Base-by-base conservation (phyloP, 2,113 vertebrate genomes). In the Myiozetetes cayanensis region DNA sequence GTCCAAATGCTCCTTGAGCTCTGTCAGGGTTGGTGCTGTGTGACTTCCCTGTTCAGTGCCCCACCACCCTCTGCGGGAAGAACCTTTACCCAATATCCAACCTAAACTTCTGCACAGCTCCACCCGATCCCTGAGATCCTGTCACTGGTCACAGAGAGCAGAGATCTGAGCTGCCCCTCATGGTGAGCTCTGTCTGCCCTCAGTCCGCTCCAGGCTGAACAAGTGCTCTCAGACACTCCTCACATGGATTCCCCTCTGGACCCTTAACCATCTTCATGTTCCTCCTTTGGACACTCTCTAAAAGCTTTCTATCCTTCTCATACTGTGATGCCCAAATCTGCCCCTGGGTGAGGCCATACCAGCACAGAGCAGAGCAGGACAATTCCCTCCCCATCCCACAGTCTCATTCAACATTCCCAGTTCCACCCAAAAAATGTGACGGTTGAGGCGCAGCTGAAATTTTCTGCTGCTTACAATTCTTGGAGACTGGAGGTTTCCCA, bases 11-110 rank as follows among this genome's bases (percentile, higher is more conserved):
- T 5, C 35, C 12, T 1, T 3, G 55, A 0, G 2, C 0, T 17
- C 28, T 0, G 1, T 0, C 4, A 0, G 0, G 0, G 3, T 3
- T 0, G 0, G 0, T 2, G 19, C 10, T 2, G 2, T 2, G 2
- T 1, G 10, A 13, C 5, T 4, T 1, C 11, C 46, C 55, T 4
- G 1, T 6, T 1, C 41, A 13, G 2, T 18, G 21, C 21, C 70
- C 21, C 1, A 21, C 21, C 52, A 4, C 4, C 19, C 30, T 6
- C 21, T 3, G 35, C 3, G 3, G 4, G 21, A 37, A 27, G 9
- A 62, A 28, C 4, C 22, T 15, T 10, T 9, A 12, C 41, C 41
- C 9, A 20, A 33, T 14, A 22, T 6, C 55, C 72, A 27, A 22
- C 35, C 41, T 16, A 23, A 49, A 47, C 39, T 12, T 62, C 17